Base-by-base conservation (phyloP, 2,797 vertebrate species). In the Natrix natrix region DNA sequence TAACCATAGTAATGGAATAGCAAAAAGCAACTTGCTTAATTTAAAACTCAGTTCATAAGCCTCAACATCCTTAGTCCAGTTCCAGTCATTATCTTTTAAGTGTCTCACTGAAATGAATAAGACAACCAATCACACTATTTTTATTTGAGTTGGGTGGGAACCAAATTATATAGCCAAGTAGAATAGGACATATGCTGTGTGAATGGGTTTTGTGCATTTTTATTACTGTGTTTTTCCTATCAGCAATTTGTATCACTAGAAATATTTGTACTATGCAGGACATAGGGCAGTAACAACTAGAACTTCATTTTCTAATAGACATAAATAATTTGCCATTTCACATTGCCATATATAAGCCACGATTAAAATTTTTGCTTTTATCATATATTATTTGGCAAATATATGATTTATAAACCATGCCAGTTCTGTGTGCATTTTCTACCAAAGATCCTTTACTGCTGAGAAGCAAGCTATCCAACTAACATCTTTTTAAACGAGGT, bases 271-370 rank as follows among this genome's bases (percentile, higher is more conserved):
- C 89, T 90, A 59, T 93, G 87, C 0, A 0, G 10, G 26, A 5
- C 17, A 11, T 74, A 88, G 48, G 86, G 10, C 16, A 90, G 6
- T 8, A 7, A 60, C 17, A 59, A 48, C 26, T 17, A 37, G 24
- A 78, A 57, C 12, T 56, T 88, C 24, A 48, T 55, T 52, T 95
- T 93, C 93, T 22, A 61, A 32, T 93, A 69, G 83, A 94, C n/a
- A 28, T 22, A 57, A 28, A 56, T 83, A 74, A 16, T 89, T 91
- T 94, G 43, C 91, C n/a, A 86, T 91, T 61, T 91, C 78, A 12
- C 4, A 0, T 88, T 17, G 2, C 92, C 28, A 60, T 86, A 0
- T 92, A 88, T 92, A 94, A 94, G 48, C 52, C 66, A 88, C 61
- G 52, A n/a, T 11, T 43, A 32, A 93, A 52, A 43, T 43, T 91